Percentiles rank a stretch among this genome's conserved stretches.
Conservation (phyloP, 2,888 invertebrate species). For the Aphidius colemani region DNA sequence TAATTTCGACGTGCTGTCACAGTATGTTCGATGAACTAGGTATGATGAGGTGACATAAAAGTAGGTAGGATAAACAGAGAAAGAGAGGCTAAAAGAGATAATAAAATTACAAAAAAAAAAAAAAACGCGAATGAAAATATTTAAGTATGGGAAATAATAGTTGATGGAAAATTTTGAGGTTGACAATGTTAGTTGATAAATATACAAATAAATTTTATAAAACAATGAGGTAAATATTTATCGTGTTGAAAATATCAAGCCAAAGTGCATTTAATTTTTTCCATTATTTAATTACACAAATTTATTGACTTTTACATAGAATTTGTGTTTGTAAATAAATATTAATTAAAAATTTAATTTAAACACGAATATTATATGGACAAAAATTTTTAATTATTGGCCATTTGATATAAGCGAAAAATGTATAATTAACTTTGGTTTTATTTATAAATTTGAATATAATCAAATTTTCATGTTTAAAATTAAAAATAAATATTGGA, state of each 20-base stretch:
- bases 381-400: too few species aligned
- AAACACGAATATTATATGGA: too few species aligned
- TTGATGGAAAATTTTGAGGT: slow-evolving; percentile 2
- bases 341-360: too few species aligned
- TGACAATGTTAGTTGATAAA: neutral
- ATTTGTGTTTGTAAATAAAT: too few species aligned
- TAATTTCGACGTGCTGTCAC: slow-evolving; percentile 36
- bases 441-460: too few species aligned
- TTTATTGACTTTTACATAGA: too few species aligned
- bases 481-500: too few species aligned
- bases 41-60: neutral
- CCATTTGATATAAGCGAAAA: too few species aligned
- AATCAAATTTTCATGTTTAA: too few species aligned
- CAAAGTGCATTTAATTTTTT: slow-evolving; percentile 13
- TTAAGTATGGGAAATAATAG: neutral
- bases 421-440: too few species aligned
- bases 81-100: neutral
- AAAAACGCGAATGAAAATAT: neutral
- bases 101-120: neutral
- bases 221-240: slow-evolving; percentile 28
- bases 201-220: neutral
- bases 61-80: too few species aligned
- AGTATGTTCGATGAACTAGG: neutral
- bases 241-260: slow-evolving; percentile 27
- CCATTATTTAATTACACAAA: too few species aligned